A percentile compares a stretch with the other conserved stretches of the same genome.
These are phyloP conservation scores for Osmoderma eremita DNA, from an alignment of 2,888 invertebrate genomes.

Conservation along the genomic window DNA sequence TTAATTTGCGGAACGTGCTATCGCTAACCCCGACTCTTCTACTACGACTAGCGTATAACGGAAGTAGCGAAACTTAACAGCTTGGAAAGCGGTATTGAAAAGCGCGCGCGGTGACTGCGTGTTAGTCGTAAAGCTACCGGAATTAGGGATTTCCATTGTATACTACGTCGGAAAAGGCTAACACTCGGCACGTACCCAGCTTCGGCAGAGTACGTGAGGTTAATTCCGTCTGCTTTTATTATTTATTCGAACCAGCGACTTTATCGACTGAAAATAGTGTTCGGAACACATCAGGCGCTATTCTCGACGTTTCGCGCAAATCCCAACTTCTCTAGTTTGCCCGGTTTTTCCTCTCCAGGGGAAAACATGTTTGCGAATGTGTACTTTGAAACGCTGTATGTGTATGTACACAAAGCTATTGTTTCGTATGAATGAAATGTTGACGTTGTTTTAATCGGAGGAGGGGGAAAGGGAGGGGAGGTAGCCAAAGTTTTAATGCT, in stretches of 20 bases:
- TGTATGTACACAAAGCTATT: no score
- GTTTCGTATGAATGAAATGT: no score
- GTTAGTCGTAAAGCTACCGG: background rate
- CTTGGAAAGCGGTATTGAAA: constrained; percentile 11
- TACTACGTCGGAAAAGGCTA: no score
- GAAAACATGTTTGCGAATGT: no score
- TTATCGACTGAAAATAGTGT: background rate
- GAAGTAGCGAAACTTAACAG: background rate
- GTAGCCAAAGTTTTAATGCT: no score
- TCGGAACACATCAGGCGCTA: background rate
- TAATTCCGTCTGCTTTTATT: background rate
- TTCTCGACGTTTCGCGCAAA: background rate
- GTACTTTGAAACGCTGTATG: no score
- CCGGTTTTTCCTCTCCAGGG: no score
- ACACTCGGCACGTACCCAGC: background rate
- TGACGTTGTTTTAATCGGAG: no score
- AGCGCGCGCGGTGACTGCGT: background rate
- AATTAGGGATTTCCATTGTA: constrained; percentile 10
- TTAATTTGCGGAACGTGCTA: constrained; percentile 45
- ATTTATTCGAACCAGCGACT: background rate
- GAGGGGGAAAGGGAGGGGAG: no score
- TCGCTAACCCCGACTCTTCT: constrained; percentile 41
- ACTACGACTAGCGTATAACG: no score
- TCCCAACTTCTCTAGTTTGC: no score
- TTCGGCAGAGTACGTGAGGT: background rate